Evolutionary conservation across 2,113 vertebrate genomes (phyloP), one percentile per base, ranked within the genome.

Genomic region (Elanoides forficatus): DNA sequence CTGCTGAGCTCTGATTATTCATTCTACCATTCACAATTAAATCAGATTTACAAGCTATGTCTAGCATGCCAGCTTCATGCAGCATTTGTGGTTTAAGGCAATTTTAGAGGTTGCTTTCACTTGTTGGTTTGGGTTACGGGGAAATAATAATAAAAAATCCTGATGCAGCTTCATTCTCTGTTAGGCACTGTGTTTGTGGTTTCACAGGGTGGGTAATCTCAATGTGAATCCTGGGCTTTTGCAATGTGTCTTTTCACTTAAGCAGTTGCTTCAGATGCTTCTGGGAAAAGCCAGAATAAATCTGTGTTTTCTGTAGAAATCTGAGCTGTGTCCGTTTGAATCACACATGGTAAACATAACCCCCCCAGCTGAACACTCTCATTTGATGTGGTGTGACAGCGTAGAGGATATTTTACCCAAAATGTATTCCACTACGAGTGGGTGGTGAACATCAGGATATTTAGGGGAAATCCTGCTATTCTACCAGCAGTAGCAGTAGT

Each of bases 21-120:
- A 96, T 93, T 95, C 71, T 96, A 90, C 95, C 94, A 92, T 96
- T 96, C 95, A 96, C 95, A 96, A 97, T 97, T 93, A 96, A 95
- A 94, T 96, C 93, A 96, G 55, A 96, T 96, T 90, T 95, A 95
- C 74, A 90, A 71, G 89, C 93, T 90, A 63, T 53, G 78, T 90
- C 71, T 93, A 86, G 53, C 91, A 81, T 94, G 95, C 93, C 91
- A 92, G 63, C 55, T 94, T 93, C 38, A 6, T 91, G 83, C 13
- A 34, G 74, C 89, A 59, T 89, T 96, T 96, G 66, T 92, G 90
- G 81, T 96, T 97, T 78, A 86, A 90, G 96, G 95, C 95, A 90
- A 29, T 95, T 94, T 85, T 80, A 90, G 78, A 78, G 84, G 62
- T 23, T 91, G 87, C 84, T 97, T 97, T 97, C 94, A 80, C 71